Base-by-base conservation (phyloP, 1,140 invertebrate genomes). In the Tribolium madens region DNA sequence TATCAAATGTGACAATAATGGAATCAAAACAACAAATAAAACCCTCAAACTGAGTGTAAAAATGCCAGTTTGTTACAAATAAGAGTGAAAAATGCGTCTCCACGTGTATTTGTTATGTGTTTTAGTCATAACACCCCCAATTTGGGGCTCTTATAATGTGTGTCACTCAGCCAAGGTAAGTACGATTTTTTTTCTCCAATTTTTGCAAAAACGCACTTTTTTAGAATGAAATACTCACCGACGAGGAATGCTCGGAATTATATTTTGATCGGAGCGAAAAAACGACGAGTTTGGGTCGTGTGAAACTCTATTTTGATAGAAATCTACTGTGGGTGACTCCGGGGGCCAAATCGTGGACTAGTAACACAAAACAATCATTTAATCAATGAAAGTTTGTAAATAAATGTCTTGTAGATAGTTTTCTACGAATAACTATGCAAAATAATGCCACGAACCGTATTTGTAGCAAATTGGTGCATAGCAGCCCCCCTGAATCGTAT, bases 41-140 rank as follows among this genome's bases (percentile, higher is more conserved):
- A 7, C 14, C 52, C 6, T 2, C 21, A 57, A 57, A 57, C 3
- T 0, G 48, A n/a, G 6, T 15, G 6, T 15, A 33, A 64, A 14
- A 64, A 42, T 36, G 26, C 57, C 57, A 9, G 5, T 33, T 12
- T 12, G 21, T 1, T 33, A 1, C 10, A 9, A 60, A 10, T 21
- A 21, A 21, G 6, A 31, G n/a, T 33, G 12, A 64, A 64, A 12
- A 57, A 64, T 64, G 57, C 57, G n/a, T 18, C 14, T 9, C 6
- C 2, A 33, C 57, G 1, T 14, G 3, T 33, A 13, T 13, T 31
- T 13, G 21, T 42, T 64, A 26, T 64, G 2, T 21, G n/a, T 33
- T 64, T 64, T 64, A 13, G 21, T 64, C 57, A 64, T 33, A 64
- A 64, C 13, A 64, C 57, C 31, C 31, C 57, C 21, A 31, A 18